Evolutionary conservation across 2,113 vertebrate genomes (phyloP).

Genomic region (Megaleporinus macrocephalus): DNA sequence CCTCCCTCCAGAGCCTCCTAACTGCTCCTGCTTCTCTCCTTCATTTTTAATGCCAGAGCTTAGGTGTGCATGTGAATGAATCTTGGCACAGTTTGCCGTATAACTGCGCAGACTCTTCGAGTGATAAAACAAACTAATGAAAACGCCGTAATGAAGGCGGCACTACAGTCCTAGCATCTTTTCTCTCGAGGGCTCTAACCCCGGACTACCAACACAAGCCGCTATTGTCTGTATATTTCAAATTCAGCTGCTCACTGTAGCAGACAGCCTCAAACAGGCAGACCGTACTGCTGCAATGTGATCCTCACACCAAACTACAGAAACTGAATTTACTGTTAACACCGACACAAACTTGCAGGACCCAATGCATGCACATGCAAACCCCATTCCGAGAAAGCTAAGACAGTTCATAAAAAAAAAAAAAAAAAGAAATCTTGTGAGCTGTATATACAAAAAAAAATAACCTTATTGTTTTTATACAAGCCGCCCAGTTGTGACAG

Average conservation of each 20-base stretch:
- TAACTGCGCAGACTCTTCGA: slow-evolving; percentile 85
- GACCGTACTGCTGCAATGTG: neutral
- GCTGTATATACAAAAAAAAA: no score
- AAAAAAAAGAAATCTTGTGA: no score
- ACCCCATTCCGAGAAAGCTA: no score
- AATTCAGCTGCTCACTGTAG: neutral
- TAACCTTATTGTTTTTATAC: no score
- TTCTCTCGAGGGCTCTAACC: slow-evolving; percentile 28
- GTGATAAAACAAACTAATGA: slow-evolving; percentile 86
- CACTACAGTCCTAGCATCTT: slow-evolving; percentile 1
- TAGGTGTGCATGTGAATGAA: slow-evolving; percentile 20
- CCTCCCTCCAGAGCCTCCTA: slow-evolving; percentile 41
- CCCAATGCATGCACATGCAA: neutral
- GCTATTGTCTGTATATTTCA: slow-evolving; percentile 16
- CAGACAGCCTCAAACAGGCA: neutral
- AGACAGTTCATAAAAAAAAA: no score
- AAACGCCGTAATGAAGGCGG: slow-evolving; percentile 67
- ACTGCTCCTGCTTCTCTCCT: slow-evolving; percentile 62
- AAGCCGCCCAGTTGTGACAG: no score
- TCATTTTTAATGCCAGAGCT: slow-evolving; percentile 73
- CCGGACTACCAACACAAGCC: neutral
- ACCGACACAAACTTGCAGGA: neutral
- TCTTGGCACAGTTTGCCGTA: slow-evolving; percentile 67
- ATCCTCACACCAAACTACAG: neutral
- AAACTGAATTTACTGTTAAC: neutral